phyloP scores from a whole-genome alignment of 2,113 vertebrate genomes.

The Aldabrachelys gigantea region DNA sequence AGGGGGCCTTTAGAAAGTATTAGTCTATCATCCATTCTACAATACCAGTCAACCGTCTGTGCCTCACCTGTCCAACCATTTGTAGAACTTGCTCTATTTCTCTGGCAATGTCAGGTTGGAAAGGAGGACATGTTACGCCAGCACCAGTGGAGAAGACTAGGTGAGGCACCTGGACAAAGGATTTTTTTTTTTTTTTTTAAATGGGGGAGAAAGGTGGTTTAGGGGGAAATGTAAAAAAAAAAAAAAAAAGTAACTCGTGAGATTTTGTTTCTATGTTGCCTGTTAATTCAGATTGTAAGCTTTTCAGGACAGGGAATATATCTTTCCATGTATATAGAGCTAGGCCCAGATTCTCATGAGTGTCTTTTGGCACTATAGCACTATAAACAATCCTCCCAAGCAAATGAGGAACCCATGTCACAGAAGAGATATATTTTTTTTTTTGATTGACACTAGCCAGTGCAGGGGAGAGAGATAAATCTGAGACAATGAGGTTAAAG shows the following conservation, averaged over 20 bases:
- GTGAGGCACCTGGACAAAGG: fast-evolving
- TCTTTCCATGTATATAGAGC: not conserved
- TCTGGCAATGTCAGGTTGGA: not conserved
- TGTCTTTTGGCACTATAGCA: not conserved
- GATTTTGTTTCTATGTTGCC: not conserved
- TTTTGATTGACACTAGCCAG: not conserved
- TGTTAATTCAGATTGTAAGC: not conserved
- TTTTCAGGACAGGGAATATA: not conserved
- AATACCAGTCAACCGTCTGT: not conserved
- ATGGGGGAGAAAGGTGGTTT: not conserved
- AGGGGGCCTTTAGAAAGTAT: not conserved
- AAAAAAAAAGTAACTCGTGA: not conserved
- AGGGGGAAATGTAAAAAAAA: not conserved
- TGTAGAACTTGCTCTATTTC: not conserved
- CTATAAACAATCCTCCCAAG: not conserved
- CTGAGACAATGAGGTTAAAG: not conserved
- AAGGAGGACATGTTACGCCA: not conserved
- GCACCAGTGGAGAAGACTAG: not conserved
- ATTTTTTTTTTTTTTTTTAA: fast-evolving
- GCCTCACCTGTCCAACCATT: not conserved
- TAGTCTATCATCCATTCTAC: not conserved
- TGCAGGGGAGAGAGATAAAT: not conserved
- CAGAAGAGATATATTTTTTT: not conserved
- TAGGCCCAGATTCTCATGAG: not conserved
- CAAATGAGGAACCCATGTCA: not conserved